Conservation (phyloP, 2,888 invertebrate genomes). For the Heliconius hortense region DNA sequence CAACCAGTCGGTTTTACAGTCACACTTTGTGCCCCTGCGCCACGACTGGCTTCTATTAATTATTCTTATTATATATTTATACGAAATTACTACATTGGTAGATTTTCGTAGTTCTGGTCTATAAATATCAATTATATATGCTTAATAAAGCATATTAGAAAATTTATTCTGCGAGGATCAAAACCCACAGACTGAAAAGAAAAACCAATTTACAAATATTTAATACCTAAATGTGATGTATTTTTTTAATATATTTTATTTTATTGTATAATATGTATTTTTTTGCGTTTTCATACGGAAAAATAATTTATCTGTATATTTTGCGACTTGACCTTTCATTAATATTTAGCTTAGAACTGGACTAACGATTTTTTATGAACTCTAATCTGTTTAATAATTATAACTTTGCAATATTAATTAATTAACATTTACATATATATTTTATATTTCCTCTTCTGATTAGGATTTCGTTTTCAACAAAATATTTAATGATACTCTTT, state of each 20-base stretch:
- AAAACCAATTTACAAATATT: neutral
- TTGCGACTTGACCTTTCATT: conserved; percentile 2
- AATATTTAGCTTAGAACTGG: neutral
- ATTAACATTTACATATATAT: conserved; percentile 18
- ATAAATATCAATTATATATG: neutral
- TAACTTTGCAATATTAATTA: conserved; percentile 22
- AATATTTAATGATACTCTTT: neutral
- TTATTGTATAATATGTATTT: no score
- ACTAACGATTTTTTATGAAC: conserved; percentile 5
- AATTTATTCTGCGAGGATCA: neutral
- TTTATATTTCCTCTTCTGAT: conserved; percentile 22
- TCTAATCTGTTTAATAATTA: conserved; percentile 7
- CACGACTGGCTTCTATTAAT: no score
- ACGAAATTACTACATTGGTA: no score
- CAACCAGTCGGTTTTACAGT: neutral
- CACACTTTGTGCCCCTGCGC: neutral
- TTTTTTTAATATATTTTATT: no score
- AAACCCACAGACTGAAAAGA: neutral
- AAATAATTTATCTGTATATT: neutral
- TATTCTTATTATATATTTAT: no score
- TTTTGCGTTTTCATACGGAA: neutral
- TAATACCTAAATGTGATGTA: no score
- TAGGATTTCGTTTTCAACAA: neutral
- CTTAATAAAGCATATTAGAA: neutral
- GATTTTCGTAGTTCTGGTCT: no score